These are phyloP conservation scores for Rhizoglyphus robini DNA, from an alignment of 1,140 invertebrate genomes.

Conservation along the genomic window DNA sequence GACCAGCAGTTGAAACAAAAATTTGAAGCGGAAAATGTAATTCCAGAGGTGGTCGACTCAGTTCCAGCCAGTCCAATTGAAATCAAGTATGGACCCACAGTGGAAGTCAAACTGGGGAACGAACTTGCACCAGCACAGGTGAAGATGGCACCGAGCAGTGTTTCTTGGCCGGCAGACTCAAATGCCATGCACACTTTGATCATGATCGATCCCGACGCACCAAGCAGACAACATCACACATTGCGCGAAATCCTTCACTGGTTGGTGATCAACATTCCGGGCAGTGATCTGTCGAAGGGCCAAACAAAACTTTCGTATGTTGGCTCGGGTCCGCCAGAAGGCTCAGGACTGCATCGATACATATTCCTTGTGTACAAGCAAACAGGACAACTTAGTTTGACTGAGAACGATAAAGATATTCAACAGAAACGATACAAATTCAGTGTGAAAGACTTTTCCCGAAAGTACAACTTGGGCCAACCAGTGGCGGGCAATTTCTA, in stretches of 20 bases:
- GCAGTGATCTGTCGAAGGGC: conserved; percentile 23
- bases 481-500: no score
- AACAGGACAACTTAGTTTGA: no score
- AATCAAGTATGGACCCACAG: conserved; percentile 22
- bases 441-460: no score
- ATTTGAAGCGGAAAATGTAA: no score
- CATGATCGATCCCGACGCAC: conserved; percentile 27
- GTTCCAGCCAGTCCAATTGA: not conserved
- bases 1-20: no score
- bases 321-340: conserved; percentile 25
- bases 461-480: no score
- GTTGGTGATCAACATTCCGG: conserved; percentile 27
- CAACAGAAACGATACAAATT: no score
- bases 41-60: conserved; percentile 7
- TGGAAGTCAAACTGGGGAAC: conserved; percentile 23
- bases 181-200: conserved; percentile 23
- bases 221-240: conserved; percentile 22
- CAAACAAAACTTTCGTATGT: conserved; percentile 23
- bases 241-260: conserved; percentile 25
- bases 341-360: conserved; percentile 26
- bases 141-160: conserved; percentile 24
- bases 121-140: conserved; percentile 26
- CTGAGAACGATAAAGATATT: no score
- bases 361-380: no score
- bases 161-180: conserved; percentile 18